Conservation (phyloP, 2,888 invertebrate species). For the Spisula solida region DNA sequence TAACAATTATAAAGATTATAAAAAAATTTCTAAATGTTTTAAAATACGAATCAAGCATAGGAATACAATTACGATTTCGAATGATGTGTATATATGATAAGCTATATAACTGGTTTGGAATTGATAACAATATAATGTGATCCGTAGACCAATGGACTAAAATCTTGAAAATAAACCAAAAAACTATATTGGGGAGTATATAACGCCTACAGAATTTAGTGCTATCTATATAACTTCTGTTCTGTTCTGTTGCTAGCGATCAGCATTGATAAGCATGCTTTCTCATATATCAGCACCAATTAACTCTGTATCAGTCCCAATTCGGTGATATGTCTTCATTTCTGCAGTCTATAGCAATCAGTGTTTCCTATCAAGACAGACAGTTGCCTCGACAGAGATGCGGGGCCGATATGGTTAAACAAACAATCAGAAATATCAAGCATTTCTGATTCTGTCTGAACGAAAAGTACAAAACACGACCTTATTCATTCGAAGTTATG, state of each 20-base stretch:
- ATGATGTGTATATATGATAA: no score
- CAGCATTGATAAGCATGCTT: not conserved
- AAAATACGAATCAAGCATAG: no score
- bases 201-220: not conserved
- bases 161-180: no score
- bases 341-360: not conserved
- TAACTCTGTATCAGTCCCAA: not conserved
- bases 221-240: not conserved
- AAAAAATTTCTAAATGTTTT: no score
- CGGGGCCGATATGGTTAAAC: not conserved
- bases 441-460: not conserved
- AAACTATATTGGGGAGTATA: not conserved
- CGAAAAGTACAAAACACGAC: not conserved
- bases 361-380: not conserved
- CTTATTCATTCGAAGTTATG: no score
- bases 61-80: no score
- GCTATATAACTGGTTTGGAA: no score
- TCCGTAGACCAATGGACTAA: no score
- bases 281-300: not conserved
- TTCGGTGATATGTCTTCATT: not conserved
- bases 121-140: no score
- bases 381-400: not conserved
- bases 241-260: not conserved
- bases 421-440: not conserved
- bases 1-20: no score